Percentiles rank a stretch among this genome's conserved stretches.
phyloP scores from a whole-genome alignment of 1,140 invertebrate genomes.

The Octopus bimaculoides region DNA sequence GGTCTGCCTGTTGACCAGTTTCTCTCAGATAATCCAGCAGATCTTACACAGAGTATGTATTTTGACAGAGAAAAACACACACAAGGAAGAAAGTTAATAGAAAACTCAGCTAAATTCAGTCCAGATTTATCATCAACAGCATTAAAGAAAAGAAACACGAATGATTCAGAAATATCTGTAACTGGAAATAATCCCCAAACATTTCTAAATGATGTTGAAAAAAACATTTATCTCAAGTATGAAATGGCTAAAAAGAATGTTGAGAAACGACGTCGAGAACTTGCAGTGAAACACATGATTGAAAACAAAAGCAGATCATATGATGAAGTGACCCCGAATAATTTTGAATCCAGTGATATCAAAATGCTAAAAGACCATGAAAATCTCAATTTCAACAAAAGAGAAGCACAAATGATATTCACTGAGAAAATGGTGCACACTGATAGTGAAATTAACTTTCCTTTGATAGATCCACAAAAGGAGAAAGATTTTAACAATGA shows the following conservation, averaged over 20 bases:
- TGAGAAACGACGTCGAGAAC: conserved; percentile 7
- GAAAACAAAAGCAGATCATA: background rate
- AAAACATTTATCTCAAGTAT: conserved; percentile 11
- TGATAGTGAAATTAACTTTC: background rate
- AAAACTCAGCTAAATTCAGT: no score
- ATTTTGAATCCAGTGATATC: background rate
- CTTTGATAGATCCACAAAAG: background rate
- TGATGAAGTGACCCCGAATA: background rate
- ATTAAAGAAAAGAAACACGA: background rate
- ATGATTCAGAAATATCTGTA: background rate
- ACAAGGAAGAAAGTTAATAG: background rate
- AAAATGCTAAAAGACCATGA: background rate
- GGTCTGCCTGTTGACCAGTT: background rate
- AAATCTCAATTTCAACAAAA: background rate
- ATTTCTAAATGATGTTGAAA: background rate
- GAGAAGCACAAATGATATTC: background rate
- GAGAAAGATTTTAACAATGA: background rate
- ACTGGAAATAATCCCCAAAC: background rate
- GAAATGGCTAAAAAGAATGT: conserved; percentile 3
- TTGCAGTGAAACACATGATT: conserved; percentile 4
- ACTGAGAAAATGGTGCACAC: background rate
- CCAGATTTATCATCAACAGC: background rate
- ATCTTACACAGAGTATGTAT: background rate
- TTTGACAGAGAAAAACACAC: background rate
- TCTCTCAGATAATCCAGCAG: background rate